Base-by-base conservation (phyloP, 2,113 vertebrate species). In the Acrocephalus arundinaceus region DNA sequence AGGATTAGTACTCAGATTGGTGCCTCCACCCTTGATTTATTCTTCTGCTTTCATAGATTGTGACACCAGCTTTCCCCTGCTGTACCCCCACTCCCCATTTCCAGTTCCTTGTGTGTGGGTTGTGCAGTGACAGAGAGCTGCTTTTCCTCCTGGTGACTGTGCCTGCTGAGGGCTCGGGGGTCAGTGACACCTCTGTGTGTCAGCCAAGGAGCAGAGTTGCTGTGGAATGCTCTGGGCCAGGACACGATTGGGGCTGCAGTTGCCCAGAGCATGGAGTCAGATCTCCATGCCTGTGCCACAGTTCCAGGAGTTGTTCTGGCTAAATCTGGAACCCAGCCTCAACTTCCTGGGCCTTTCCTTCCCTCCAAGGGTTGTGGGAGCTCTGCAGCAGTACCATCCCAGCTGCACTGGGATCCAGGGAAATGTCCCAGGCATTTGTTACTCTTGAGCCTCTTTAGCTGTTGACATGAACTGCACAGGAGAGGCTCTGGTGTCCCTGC, bases 281-380 rank as follows among this genome's bases (percentile, higher is more conserved):
- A 25, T 68, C 46, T 61, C 41, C 0, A 0, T 1, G 1, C 63
- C 30, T 24, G 20, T 37, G 45, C 54, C 12, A 25, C 0, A 0
- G 14, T 43, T 91, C 55, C 39, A 54, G 89, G 72, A 73, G 43
- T 9, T 7, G 2, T 43, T 6, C 54, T 77, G 1, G 0, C 59
- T 81, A n/a, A 15, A 49, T 74, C 28, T 3, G 1, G 77, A 61
- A 28, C 7, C 12, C 35, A 77, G 2, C n/a, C 84, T 80, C 51
- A 25, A 41, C n/a, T 86, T 90, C 63, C 37, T 0, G 0, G 5
- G 58, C 41, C 46, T 45, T 59, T 30, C 23, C 66, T 39, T 72
- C 68, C 11, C 51, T 46, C 51, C 2, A 0, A 62, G 46, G 23
- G 22, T 52, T 87, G 20, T 39, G 20, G 33, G 5, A 37, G 25